Base-by-base conservation (phyloP, 1,140 invertebrate genomes). In the Bombus superbus region DNA sequence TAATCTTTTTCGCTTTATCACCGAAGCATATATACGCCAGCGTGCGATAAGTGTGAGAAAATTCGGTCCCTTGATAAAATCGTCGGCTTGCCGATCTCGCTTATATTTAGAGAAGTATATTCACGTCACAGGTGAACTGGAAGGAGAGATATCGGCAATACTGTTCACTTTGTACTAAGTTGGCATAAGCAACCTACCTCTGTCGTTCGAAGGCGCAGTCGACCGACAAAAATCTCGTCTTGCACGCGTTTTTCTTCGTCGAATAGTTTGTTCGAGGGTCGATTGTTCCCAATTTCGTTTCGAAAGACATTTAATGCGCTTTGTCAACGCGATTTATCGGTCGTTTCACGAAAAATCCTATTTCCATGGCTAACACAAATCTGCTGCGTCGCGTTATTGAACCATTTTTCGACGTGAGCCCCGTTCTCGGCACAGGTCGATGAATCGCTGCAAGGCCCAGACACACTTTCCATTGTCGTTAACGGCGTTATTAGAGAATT, bases 281-380 rank as follows among this genome's bases (percentile, higher is more conserved):
- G 47, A 84, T 84, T 81, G 88, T 89, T 81, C 88, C 72, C 88
- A 35, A 72, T 84, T 89, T 80, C 47, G 79, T 71, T 68, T 66
- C 68, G 81, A 69, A 87, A 78, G 88, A 91, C 86, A 86, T 92
- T 90, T 92, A 93, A 93, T 92, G 89, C 92, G 91, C 91, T 93
- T 93, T 62, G 59, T n/a, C 59, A n/a, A n/a, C 28, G 59, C 10
- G 59, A 62, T 62, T 92, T 89, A 89, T 85, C 86, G 83, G 74
- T 86, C 79, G 86, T 86, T 74, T 89, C 73, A 86, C 86, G 42
- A 82, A 86, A 89, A 89, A 82, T 88, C 75, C 75, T 71, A 57
- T 76, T 62, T 62, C 59, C 59, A 11, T n/a, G 59, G 69, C 44
- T 32, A 62, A 53, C 42, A 68, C 35, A 81, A 81, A 85, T 85